Percentiles rank a stretch among this genome's conserved stretches.
These are phyloP conservation scores for Gadopsis bispinosus DNA, from an alignment of 2,797 vertebrate species.

Conservation along the genomic window DNA sequence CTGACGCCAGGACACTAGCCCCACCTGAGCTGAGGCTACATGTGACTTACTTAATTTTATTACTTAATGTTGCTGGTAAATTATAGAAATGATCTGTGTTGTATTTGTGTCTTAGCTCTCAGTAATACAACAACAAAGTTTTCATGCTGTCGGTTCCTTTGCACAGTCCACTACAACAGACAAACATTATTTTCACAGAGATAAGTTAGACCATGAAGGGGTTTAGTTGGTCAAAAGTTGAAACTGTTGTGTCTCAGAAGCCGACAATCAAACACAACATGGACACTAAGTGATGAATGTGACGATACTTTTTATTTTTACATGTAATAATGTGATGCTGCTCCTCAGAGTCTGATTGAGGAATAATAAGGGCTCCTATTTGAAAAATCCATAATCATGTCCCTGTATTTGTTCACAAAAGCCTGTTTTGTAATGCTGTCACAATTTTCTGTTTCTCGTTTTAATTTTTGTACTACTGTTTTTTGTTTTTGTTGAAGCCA, in stretches of 20 bases:
- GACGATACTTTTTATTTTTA: conserved; percentile 69
- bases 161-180: conserved; percentile 61
- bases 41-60: conserved; percentile 58
- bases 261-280: conserved; percentile 83
- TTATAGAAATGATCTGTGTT: conserved; percentile 34
- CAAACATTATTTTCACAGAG: conserved; percentile 59
- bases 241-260: conserved; percentile 65
- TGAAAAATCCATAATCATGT: conserved; percentile 60
- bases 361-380: conserved; percentile 84
- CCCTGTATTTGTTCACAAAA: conserved; percentile 49
- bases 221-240: conserved; percentile 55
- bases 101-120: conserved; percentile 41
- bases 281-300: conserved; percentile 78
- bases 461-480: conserved; percentile 19
- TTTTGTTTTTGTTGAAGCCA: conserved; percentile 19
- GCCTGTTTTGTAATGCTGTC: conserved; percentile 51
- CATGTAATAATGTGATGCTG: conserved; percentile 77
- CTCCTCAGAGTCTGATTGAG: conserved; percentile 81
- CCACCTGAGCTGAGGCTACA: conserved; percentile 41
- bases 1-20: conserved; percentile 32
- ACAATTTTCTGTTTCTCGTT: conserved; percentile 13
- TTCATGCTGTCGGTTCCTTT: conserved; percentile 58
- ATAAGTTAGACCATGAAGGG: conserved; percentile 25
- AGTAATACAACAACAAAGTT: conserved; percentile 40
- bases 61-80: conserved; percentile 35